Base-by-base conservation (phyloP, 2,113 vertebrate species). In the Psittacula cyanocephala region DNA sequence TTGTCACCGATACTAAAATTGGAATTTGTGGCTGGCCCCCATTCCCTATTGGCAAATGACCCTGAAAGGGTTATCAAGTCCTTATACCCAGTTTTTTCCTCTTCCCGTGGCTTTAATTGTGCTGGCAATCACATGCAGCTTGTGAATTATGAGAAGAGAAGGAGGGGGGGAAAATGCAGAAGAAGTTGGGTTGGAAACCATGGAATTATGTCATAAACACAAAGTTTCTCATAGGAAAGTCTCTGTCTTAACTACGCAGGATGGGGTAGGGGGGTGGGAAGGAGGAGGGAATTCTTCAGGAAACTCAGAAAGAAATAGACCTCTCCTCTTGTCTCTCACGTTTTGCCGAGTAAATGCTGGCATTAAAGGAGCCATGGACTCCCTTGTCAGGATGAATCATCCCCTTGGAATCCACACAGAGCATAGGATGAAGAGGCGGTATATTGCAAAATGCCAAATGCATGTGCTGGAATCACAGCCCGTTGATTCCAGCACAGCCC, bases 131-230 rank as follows among this genome's bases (percentile, higher is more conserved):
- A 99, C 97, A 97, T 93, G 93, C 77, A 92, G 89, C 86, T 87
- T 96, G 85, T 99, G 98, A 99, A 99, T 99, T 98, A 98, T 99
- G 99, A 99, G 99, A 99, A 98, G 96, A 79, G 41, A 81, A 47
- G 35, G 46, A 79, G 92, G 78, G n/a, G 72, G 8, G 18, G 20
- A 67, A 94, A 86, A 74, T 88, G 86, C 82, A 96, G 69, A 95
- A 93, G 44, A 88, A 86, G 37, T 87, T 95, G 83, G 83, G 81
- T 87, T 90, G 75, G 89, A 95, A 96, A 95, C 68, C 91, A 79
- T 78, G 88, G 90, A 96, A 95, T 95, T 96, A 94, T 96, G 93
- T 97, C 97, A 95, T 93, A 91, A 95, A 89, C 15, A 18, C 25
- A 81, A 89, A 92, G 75, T 98, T 98, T 98, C 98, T 98, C 98